Percentiles rank a stretch among this genome's conserved stretches.
phyloP scores from a whole-genome alignment of 2,113 vertebrate genomes.

The Neodon shergylaensis region DNA sequence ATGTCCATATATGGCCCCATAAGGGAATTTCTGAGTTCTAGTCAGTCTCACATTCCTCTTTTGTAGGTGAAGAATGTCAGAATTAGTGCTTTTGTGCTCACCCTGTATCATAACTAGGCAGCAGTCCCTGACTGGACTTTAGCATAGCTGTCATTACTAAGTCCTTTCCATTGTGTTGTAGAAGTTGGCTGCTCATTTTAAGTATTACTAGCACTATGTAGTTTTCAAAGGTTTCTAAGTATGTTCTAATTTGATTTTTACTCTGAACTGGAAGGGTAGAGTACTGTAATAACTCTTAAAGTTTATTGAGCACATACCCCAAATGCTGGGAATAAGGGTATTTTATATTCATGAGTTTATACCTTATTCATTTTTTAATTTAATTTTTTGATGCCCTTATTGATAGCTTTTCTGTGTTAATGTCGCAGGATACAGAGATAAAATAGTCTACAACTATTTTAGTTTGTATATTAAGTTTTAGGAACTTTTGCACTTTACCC shows the following conservation, averaged over 20 bases:
- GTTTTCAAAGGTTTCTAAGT: not conserved
- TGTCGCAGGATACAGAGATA: not conserved
- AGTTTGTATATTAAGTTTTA: not conserved
- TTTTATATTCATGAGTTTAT: not conserved
- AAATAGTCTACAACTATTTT: not conserved
- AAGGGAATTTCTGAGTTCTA: not conserved
- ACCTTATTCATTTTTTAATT: not conserved
- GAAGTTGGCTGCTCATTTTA: not conserved
- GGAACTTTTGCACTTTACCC: not conserved
- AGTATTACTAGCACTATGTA: not conserved
- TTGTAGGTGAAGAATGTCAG: not conserved
- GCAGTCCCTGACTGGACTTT: not conserved
- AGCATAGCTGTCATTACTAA: not conserved
- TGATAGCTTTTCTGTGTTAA: not conserved
- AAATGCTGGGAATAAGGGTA: not conserved
- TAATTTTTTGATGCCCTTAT: not conserved
- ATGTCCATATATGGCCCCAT: not conserved
- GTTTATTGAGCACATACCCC: not conserved
- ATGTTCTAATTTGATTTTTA: constrained; percentile 38
- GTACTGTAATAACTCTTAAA: not conserved
- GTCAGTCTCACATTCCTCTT: not conserved
- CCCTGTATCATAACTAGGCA: not conserved
- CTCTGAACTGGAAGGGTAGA: not conserved
- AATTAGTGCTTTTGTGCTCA: not conserved
- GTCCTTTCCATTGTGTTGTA: constrained; percentile 1